Conservation (phyloP, 2,888 invertebrate species). For the Selenia dentaria region DNA sequence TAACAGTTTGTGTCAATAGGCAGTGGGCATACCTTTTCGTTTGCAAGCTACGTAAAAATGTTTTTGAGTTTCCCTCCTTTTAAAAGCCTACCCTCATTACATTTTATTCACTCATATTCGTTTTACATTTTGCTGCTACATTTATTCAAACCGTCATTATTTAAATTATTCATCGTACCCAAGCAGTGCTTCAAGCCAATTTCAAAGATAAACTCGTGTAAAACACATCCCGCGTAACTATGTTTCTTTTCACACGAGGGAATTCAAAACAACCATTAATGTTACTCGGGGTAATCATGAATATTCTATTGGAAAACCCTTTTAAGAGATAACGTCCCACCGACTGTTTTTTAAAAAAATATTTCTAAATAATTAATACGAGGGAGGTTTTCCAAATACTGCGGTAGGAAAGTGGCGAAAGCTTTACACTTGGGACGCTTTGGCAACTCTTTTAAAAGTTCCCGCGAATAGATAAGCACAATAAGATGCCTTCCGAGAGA, state of each 20-base stretch:
- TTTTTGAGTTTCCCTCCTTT: not conserved
- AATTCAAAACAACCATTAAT: constrained; percentile 72
- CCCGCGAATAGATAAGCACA: constrained; percentile 41
- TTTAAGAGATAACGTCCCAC: constrained; percentile 58
- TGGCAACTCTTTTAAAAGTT: constrained; percentile 32
- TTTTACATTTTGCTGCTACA: constrained; percentile 7
- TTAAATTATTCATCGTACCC: constrained; percentile 38
- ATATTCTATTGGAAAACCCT: constrained; percentile 71
- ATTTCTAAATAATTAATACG: constrained; percentile 54
- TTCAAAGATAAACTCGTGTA: constrained; percentile 50
- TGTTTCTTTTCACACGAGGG: constrained; percentile 62
- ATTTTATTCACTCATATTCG: constrained; percentile 3
- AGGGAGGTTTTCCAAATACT: constrained; percentile 33
- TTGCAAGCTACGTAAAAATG: not conserved
- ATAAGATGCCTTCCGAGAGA: constrained; percentile 44
- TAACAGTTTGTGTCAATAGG: too few relatives aligned
- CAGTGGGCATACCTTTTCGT: not conserved
- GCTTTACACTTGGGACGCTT: constrained; percentile 19
- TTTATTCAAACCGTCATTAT: constrained; percentile 25
- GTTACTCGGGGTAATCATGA: constrained; percentile 67
- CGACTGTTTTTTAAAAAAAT: constrained; percentile 51
- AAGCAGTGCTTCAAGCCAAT: constrained; percentile 43
- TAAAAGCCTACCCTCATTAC: constrained; percentile 1
- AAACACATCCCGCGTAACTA: constrained; percentile 47
- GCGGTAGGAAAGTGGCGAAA: constrained; percentile 11